Evolutionary conservation across 2,113 vertebrate genomes (phyloP).

Genomic region (Gorsachius goisagi): DNA sequence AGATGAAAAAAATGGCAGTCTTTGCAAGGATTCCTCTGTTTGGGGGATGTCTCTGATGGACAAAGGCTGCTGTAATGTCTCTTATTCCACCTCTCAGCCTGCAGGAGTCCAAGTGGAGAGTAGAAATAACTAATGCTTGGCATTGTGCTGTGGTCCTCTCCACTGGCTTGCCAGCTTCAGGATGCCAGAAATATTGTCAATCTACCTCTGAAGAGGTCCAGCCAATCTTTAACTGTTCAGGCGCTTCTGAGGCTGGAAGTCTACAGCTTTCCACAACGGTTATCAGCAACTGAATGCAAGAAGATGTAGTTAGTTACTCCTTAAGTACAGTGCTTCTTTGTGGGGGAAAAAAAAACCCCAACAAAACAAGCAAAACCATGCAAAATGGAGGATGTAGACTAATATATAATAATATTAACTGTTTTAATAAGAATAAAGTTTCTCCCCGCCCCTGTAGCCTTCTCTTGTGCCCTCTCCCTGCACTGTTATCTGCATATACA

Average conservation of each 20-base stretch:
- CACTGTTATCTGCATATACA: neutral
- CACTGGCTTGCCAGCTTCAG: neutral
- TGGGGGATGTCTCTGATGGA: neutral
- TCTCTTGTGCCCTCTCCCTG: neutral
- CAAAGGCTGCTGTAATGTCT: neutral
- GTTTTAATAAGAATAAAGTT: neutral
- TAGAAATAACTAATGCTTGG: neutral
- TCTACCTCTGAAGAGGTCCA: neutral
- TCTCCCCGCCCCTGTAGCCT: neutral
- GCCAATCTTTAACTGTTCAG: neutral
- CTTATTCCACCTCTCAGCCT: neutral
- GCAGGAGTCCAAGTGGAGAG: neutral
- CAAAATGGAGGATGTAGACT: neutral
- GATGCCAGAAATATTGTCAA: neutral
- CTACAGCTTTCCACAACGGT: neutral
- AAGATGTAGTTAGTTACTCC: neutral
- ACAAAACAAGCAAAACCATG: neutral
- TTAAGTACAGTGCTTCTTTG: neutral
- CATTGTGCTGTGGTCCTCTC: neutral
- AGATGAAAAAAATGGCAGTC: neutral
- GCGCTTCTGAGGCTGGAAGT: neutral
- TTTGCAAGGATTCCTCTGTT: neutral
- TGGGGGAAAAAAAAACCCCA: neutral
- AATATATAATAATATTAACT: neutral
- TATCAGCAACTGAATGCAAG: neutral